Evolutionary conservation across 1,140 invertebrate species (phyloP), one percentile per base, ranked within the genome.

Genomic region (Procambarus clarkii): DNA sequence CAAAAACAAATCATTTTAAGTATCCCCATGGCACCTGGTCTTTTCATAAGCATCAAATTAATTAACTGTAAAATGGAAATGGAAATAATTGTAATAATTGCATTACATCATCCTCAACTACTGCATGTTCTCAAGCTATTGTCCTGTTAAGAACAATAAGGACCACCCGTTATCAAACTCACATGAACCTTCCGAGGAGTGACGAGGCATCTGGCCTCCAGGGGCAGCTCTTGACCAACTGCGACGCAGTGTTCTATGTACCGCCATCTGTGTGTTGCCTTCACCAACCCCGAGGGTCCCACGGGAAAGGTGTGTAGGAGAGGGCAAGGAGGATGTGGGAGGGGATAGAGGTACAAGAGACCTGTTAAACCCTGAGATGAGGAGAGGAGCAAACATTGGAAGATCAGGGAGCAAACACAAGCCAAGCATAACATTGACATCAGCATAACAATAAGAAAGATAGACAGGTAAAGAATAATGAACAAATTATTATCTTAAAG

Each of bases 191-290:
- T 81, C 79, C 4, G 48, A 54, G 48, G 54, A 18, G n/a, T 21
- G 79, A 2, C 48, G 79, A 58, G 79, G 79, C 48, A 24, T 81
- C 48, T 58, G 79, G 84, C 45, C 84, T 24, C 84, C 84, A 54
- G n/a, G 18, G 13, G 45, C 50, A 34, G 15, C 44, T 60, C 82
- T 71, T 5, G 82, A 50, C 84, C 69, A 74, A 21, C 71, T 24
- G 3, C 84, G 84, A 13, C 71, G 84, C 71, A 86, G 50, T 46
- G 46, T 71, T 46, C 50, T 71, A 60, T 77, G 64, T 46, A 86
- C 84, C 46, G 84, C 84, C 84, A 86, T 86, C 69, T 71, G 58
- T 64, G 64, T 86, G 2, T 71, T 21, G 69, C 71, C 84, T 46
- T 86, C 84, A 18, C n/a, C 64, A 34, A 48, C 15, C 71, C 45